phyloP scores from a whole-genome alignment of 2,797 vertebrate genomes.

The Anabacerthia variegaticeps region DNA sequence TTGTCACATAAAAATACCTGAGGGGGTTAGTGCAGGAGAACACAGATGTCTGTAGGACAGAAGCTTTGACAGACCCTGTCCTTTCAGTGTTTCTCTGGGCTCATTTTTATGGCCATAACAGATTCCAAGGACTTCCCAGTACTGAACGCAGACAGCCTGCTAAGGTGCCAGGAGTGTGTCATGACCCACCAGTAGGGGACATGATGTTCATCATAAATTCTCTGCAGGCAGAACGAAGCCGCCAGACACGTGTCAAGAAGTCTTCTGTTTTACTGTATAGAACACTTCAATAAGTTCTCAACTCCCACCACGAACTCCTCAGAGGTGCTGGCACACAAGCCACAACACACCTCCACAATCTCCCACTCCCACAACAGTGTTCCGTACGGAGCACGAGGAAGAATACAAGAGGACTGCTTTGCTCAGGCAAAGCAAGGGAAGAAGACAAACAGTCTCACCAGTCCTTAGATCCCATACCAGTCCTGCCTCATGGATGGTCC shows the following conservation, averaged over 20 bases:
- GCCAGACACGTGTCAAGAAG: accelerated
- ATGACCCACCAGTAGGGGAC: not conserved
- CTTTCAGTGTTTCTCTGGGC: not conserved
- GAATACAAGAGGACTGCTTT: not conserved
- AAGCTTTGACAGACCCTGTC: not conserved
- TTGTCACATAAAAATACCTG: not conserved
- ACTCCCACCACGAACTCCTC: not conserved
- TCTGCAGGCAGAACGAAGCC: not conserved
- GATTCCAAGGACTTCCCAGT: not conserved
- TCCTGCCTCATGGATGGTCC: not conserved
- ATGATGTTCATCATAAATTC: not conserved
- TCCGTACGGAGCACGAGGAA: not conserved
- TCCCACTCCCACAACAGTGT: not conserved
- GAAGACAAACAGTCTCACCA: not conserved
- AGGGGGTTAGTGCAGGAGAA: not conserved
- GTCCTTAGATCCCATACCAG: not conserved
- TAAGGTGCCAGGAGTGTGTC: not conserved
- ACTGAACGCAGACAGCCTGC: not conserved
- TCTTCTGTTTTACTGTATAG: not conserved
- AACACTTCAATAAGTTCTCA: not conserved
- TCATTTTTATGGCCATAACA: not conserved
- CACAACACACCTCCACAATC: not conserved
- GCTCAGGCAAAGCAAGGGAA: not conserved
- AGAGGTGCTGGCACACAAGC: not conserved
- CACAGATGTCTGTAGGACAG: accelerated